phyloP scores from a whole-genome alignment of 2,113 vertebrate genomes.

The Sula dactylatra region DNA sequence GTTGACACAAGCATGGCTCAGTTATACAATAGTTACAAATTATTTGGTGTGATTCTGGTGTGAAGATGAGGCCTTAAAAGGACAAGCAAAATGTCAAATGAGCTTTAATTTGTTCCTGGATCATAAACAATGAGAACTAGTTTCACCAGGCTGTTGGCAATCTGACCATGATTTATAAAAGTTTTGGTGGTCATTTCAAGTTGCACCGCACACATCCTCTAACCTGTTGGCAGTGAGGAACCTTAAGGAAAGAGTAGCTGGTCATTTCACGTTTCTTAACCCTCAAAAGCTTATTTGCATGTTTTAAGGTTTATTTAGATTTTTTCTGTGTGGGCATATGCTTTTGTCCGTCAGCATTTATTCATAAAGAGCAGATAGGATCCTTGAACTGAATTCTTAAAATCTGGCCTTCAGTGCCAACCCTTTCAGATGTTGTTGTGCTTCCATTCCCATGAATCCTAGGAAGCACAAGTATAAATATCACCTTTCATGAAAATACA shows the following conservation, averaged over 20 bases:
- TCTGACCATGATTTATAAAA: neutral
- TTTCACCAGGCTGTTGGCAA: neutral
- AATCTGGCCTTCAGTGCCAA: neutral
- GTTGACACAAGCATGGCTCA: neutral
- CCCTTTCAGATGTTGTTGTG: neutral
- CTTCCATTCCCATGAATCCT: neutral
- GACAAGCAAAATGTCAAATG: neutral
- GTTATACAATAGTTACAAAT: neutral
- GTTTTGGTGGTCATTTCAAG: neutral
- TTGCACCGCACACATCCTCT: neutral
- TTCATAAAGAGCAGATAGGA: neutral
- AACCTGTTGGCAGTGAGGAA: neutral
- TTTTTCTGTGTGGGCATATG: neutral
- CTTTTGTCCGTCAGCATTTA: neutral
- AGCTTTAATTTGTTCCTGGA: neutral
- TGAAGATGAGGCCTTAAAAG: neutral
- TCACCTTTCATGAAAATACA: neutral
- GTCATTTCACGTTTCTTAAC: neutral
- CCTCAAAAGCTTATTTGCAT: neutral
- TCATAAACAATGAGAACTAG: neutral
- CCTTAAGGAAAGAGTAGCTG: neutral
- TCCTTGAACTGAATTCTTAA: neutral
- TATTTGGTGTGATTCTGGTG: neutral
- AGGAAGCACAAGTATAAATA: conserved; percentile 8
- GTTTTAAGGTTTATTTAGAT: neutral